Percentiles rank a stretch among this genome's conserved stretches.
Conservation (phyloP, 2,888 invertebrate genomes). For the Orchesellides sinensis region DNA sequence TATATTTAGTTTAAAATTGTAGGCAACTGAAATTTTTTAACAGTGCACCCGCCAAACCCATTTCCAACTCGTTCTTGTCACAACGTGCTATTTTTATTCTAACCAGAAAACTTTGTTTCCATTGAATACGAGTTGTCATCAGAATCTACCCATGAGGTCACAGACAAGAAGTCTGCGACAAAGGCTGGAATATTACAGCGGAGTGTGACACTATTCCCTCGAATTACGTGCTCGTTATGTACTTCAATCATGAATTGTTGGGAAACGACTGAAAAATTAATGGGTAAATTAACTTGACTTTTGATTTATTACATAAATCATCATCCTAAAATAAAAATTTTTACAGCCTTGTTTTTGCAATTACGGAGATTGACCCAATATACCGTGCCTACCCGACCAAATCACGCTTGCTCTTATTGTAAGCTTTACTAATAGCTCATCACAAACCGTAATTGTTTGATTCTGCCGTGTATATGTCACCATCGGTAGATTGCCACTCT, state of each 20-base stretch:
- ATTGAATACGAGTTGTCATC: constrained; percentile 77
- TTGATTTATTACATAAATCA: no score
- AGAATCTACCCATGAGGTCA: constrained; percentile 89
- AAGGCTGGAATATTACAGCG: constrained; percentile 94
- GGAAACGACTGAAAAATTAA: constrained; percentile 84
- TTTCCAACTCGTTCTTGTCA: constrained; percentile 18
- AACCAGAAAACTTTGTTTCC: constrained; percentile 58
- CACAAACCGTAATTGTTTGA: constrained; percentile 69
- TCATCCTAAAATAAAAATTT: no score
- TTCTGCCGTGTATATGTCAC: constrained; percentile 71
- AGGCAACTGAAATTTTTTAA: neutral
- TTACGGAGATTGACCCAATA: no score
- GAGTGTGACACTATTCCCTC: constrained; percentile 90
- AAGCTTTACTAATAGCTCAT: neutral
- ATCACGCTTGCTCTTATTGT: constrained; percentile 48
- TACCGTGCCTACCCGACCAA: constrained; percentile 52
- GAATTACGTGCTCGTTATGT: constrained; percentile 92
- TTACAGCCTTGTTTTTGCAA: no score
- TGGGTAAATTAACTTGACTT: neutral
- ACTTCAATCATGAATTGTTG: constrained; percentile 94
- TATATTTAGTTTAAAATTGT: neutral
- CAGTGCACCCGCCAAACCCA: constrained; percentile 28
- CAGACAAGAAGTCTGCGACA: constrained; percentile 90
- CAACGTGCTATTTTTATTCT: constrained; percentile 18
- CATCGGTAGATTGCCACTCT: constrained; percentile 73